phyloP scores from a whole-genome alignment of 2,888 invertebrate genomes.

The Scaptomyza flava region DNA sequence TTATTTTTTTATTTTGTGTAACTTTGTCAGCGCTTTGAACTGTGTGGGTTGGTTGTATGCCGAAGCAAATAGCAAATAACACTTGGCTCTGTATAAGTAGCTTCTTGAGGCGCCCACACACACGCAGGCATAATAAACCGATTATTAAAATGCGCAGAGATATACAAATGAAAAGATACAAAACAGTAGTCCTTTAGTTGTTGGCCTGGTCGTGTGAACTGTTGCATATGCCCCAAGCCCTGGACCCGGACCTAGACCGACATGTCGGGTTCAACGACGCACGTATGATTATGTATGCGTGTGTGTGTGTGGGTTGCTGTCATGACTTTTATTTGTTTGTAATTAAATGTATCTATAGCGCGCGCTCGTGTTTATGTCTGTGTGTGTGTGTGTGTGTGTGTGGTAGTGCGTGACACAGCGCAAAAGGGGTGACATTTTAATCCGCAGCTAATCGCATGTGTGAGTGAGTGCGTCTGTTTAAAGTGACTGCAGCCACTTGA shows the following conservation, averaged over 20 bases:
- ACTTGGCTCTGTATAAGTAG: slow-evolving; percentile 38
- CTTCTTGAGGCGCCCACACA: slow-evolving; percentile 39
- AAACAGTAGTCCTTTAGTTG: slow-evolving; percentile 27
- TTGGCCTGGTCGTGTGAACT: slow-evolving; percentile 67
- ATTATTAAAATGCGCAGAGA: slow-evolving; percentile 69
- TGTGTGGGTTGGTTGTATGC: slow-evolving; percentile 52
- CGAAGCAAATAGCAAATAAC: slow-evolving; percentile 45
- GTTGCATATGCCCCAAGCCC: slow-evolving; percentile 68
- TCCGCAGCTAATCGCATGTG: slow-evolving; percentile 81
- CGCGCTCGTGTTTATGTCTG: slow-evolving; percentile 46
- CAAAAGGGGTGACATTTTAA: slow-evolving; percentile 82
- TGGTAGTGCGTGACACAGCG: slow-evolving; percentile 54
- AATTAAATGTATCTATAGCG: slow-evolving; percentile 75
- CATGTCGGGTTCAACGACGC: slow-evolving; percentile 19
- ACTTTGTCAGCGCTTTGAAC: slow-evolving; percentile 61
- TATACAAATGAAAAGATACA: slow-evolving; percentile 45
- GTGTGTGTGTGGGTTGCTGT: slow-evolving; percentile 60
- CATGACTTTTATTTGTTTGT: slow-evolving; percentile 81
- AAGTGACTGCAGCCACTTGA: slow-evolving; percentile 73
- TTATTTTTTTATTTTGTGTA: slow-evolving; percentile 15
- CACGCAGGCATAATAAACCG: slow-evolving; percentile 65
- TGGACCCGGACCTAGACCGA: slow-evolving; percentile 37
- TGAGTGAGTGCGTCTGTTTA: slow-evolving; percentile 46
- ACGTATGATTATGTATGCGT: slow-evolving; percentile 17
- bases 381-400: slow-evolving; percentile 36